phyloP scores from a whole-genome alignment of 2,113 vertebrate genomes.

The Cyprinus carpio region DNA sequence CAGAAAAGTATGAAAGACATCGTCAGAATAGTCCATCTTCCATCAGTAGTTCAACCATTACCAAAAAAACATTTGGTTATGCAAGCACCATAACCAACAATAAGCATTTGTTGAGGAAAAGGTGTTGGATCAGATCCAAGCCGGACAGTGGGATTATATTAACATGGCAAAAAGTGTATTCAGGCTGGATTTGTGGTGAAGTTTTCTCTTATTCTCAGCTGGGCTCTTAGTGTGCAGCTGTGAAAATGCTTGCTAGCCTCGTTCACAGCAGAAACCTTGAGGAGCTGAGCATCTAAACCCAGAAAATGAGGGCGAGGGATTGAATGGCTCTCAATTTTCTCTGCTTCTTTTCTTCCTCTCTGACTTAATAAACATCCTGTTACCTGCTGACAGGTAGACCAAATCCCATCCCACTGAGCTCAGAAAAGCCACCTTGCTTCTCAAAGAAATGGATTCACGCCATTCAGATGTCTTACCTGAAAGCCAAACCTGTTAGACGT shows the following conservation, averaged over 20 bases:
- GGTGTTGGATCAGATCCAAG: background rate
- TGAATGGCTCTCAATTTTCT: background rate
- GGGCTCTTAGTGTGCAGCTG: background rate
- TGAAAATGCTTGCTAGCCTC: background rate
- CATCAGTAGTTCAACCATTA: no score
- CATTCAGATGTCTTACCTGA: background rate
- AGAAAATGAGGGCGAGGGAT: background rate
- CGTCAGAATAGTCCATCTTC: no score
- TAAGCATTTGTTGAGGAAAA: background rate
- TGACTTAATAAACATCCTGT: constrained; percentile 2
- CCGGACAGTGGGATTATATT: constrained; percentile 13
- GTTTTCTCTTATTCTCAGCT: background rate
- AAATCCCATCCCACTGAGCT: constrained; percentile 17
- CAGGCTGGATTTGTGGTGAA: background rate
- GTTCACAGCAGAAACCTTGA: background rate
- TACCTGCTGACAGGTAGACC: background rate
- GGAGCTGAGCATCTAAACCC: constrained; percentile 13
- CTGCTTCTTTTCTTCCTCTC: constrained; percentile 10
- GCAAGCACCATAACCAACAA: background rate
- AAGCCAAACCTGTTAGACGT: background rate
- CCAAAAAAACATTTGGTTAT: background rate
- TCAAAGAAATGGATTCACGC: background rate
- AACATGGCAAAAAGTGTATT: background rate
- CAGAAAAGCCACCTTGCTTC: background rate
- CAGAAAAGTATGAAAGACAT: no score